Conservation (phyloP, 2,113 vertebrate genomes). For the Neofelis nebulosa region DNA sequence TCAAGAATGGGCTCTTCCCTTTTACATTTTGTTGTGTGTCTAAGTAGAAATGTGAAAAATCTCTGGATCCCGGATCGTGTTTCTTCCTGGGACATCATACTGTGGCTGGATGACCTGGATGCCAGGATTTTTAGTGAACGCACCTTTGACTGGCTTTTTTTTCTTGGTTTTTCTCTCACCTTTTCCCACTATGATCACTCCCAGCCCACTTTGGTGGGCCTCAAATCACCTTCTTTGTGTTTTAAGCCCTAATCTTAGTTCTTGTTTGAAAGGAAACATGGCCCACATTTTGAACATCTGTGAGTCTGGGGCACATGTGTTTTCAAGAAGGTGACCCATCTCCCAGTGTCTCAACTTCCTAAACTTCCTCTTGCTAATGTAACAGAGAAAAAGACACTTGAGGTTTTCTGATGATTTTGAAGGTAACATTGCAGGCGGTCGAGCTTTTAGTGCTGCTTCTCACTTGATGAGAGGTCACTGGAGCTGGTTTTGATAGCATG, state of each 20-base stretch:
- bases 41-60: background rate
- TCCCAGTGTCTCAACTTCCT: background rate
- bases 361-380: constrained; percentile 2
- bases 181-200: background rate
- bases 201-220: background rate
- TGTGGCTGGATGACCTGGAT: background rate
- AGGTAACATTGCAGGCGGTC: background rate
- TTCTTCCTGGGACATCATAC: background rate
- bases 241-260: background rate
- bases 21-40: background rate
- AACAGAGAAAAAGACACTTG: background rate
- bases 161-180: background rate
- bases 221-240: constrained; percentile 2
- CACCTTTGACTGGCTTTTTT: background rate
- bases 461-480: background rate
- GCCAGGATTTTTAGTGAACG: background rate
- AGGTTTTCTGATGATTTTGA: constrained; percentile 17
- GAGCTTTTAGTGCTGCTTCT: background rate
- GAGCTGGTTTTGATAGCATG: background rate
- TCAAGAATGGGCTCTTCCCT: background rate
- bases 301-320: background rate
- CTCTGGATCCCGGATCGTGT: background rate
- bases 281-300: background rate
- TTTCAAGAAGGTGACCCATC: background rate
- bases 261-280: background rate